phyloP scores from a whole-genome alignment of 2,888 invertebrate species.

The Sarcophaga variegata region DNA sequence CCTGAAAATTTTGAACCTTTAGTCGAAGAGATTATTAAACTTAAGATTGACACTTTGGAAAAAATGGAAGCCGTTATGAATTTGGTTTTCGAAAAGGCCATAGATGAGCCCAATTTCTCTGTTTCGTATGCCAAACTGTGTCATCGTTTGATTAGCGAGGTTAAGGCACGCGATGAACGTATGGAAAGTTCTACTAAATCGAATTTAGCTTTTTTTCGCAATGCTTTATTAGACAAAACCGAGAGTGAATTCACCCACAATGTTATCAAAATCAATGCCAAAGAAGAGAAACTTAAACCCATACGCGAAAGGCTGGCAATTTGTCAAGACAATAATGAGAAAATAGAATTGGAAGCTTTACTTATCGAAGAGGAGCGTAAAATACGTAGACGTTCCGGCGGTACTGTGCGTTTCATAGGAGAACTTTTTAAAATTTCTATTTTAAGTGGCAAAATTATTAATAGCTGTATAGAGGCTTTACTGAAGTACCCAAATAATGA shows the following conservation, averaged over 20 bases:
- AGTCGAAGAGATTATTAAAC: slow-evolving; percentile 87
- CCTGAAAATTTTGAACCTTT: slow-evolving; percentile 95
- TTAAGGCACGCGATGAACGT: slow-evolving; percentile 79
- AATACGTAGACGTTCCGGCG: slow-evolving; percentile 91
- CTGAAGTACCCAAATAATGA: slow-evolving; percentile 89
- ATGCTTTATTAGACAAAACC: slow-evolving; percentile 85
- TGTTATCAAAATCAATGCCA: slow-evolving; percentile 86
- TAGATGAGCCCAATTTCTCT: slow-evolving; percentile 97
- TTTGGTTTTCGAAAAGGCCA: slow-evolving; percentile 96
- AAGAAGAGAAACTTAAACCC: slow-evolving; percentile 79
- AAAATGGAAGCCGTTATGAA: slow-evolving; percentile 92
- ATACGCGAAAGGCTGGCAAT: slow-evolving; percentile 82
- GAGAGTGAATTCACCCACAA: slow-evolving; percentile 95
- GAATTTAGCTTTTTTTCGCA: slow-evolving; percentile 84
- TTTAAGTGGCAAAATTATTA: slow-evolving; percentile 94
- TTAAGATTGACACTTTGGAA: slow-evolving; percentile 90
- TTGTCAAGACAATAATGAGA: slow-evolving; percentile 83
- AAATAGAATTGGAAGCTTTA: slow-evolving; percentile 87
- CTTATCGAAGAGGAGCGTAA: slow-evolving; percentile 90
- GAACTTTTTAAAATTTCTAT: slow-evolving; percentile 96
- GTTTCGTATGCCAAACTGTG: slow-evolving; percentile 95
- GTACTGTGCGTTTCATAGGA: slow-evolving; percentile 92
- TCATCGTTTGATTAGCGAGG: slow-evolving; percentile 84
- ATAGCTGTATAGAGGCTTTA: slow-evolving; percentile 90
- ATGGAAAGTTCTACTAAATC: slow-evolving; percentile 79